A percentile compares a stretch with the other conserved stretches of the same genome.
phyloP scores from a whole-genome alignment of 1,140 invertebrate species.

The Radopholus similis region DNA sequence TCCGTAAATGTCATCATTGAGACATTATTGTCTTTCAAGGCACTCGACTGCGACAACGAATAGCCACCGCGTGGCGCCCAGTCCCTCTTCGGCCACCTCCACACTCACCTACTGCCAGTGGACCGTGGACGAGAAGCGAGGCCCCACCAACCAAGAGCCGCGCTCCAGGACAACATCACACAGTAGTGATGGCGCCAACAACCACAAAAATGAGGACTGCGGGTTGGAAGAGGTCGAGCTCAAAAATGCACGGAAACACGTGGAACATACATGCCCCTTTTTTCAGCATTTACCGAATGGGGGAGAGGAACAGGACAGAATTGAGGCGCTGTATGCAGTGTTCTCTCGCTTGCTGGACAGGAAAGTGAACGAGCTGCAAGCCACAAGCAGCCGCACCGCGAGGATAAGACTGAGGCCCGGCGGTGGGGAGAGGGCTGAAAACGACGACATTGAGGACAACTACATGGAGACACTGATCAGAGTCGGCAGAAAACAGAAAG shows the following conservation, averaged over 20 bases:
- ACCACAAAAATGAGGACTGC: background rate
- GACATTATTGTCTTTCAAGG: background rate
- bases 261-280: too few species aligned
- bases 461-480: constrained; percentile 6
- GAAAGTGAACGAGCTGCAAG: constrained; percentile 24
- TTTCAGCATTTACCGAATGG: too few species aligned
- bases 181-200: background rate
- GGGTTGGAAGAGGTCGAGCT: too few species aligned
- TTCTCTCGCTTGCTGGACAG: constrained; percentile 29
- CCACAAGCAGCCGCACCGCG: too few species aligned
- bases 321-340: constrained; percentile 33
- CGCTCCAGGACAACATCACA: too few species aligned
- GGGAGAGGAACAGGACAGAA: constrained; percentile 18
- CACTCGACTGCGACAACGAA: background rate
- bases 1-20: background rate
- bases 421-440: background rate
- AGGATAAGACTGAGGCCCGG: too few species aligned
- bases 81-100: constrained; percentile 13
- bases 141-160: background rate
- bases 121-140: background rate
- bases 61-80: constrained; percentile 1
- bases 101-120: constrained; percentile 13
- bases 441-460: constrained; percentile 12
- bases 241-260: too few species aligned
- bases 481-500: background rate